Evolutionary conservation across 2,888 invertebrate species (phyloP), one percentile per base, ranked within the genome.

Genomic region (Neoaliturus tenellus): DNA sequence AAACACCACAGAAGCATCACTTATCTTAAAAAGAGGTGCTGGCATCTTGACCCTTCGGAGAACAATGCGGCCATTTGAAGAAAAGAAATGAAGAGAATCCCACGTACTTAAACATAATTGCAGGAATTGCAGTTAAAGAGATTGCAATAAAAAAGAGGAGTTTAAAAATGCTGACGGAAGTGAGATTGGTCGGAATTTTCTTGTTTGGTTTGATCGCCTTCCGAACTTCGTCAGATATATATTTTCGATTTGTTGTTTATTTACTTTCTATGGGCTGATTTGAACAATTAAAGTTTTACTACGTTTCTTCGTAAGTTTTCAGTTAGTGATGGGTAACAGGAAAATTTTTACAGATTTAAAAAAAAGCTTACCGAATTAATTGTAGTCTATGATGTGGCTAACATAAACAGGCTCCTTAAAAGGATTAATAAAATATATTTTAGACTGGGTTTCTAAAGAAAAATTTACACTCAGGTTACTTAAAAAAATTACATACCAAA

Each of bases 151-250:
- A 71, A 39, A 71, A 71, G 71, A 12, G 35, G 41, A 71, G 35
- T 71, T 71, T 20, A 39, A 71, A 71, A 71, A 39, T 71, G 71
- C 39, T 35, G 71, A 25, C 71, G 71, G 71, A 71, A 71, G 71
- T 71, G 41, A 20, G 71, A 71, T 41, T 35, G 71, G 71, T n/a
- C 20, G n/a, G 39, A 71, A 71, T 71, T 71, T 23, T 39, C 71
- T 20, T 35, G 35, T 35, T 6, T 62, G 25, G 62, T 1, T 17
- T 31, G 62, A 28, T 31, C 31, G 62, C 62, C 62, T 62, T 62
- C n/a, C 62, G 14, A 51, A 31, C 62, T 14, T 55, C 55, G 62
- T 5, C 31, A 5, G 25, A 23, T 20, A 4, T 48, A 17, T 48
- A 17, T 48, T 48, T 48, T 48, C 48, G 12, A 8, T 39, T 39